Evolutionary conservation across 1,140 invertebrate species (phyloP).

Genomic region (Manduca sexta): DNA sequence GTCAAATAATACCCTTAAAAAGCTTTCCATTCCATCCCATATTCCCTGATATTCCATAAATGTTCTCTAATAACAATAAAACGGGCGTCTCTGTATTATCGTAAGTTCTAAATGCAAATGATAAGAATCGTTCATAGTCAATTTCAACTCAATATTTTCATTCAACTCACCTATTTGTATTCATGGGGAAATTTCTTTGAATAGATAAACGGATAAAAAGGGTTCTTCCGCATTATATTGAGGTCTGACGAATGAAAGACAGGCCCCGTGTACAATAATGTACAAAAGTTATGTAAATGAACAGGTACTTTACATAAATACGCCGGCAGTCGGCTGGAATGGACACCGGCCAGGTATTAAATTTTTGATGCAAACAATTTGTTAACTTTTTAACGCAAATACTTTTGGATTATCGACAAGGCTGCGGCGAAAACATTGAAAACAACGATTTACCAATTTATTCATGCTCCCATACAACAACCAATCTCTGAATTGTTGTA

Average conservation of each 20-base stretch:
- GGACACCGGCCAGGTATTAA: neutral
- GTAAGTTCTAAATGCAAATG: conserved; percentile 16
- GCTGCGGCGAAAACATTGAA: too few species aligned
- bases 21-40: too few species aligned
- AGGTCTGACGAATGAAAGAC: conserved; percentile 33
- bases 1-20: too few species aligned
- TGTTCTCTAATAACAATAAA: conserved; percentile 4
- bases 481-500: too few species aligned
- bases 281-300: conserved; percentile 2
- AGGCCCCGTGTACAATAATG: conserved; percentile 8
- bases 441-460: too few species aligned
- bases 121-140: conserved; percentile 30
- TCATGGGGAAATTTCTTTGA: conserved; percentile 38
- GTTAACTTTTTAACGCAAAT: neutral
- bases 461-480: too few species aligned
- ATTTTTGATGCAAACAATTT: conserved; percentile 2
- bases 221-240: conserved; percentile 35
- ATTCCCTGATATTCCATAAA: too few species aligned
- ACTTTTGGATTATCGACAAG: neutral
- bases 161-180: conserved; percentile 38
- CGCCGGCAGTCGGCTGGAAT: neutral
- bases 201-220: conserved; percentile 40
- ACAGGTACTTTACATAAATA: conserved; percentile 6
- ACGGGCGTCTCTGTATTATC: conserved; percentile 5
- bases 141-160: conserved; percentile 35